Evolutionary conservation across 2,797 vertebrate species (phyloP), one percentile per base, ranked within the genome.

Genomic region (Microctenopoma stevenorrisi): DNA sequence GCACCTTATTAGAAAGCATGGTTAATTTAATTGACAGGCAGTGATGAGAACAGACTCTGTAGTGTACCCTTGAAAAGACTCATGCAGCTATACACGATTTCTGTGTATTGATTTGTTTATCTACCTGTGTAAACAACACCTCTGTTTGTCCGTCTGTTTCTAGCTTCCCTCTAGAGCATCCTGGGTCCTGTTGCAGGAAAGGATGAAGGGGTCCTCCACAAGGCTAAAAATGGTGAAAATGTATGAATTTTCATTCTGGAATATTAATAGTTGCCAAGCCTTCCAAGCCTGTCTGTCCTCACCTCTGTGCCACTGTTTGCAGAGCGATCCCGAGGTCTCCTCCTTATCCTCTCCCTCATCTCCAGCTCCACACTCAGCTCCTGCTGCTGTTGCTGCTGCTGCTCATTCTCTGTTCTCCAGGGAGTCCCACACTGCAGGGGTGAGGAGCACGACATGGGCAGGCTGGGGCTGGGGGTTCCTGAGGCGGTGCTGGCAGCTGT

Each of bases 151-250:
- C 44, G 0, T 86, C 76, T 25, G 30, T 67, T 52, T 87, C 87
- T 50, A 43, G 4, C 56, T 86, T 91, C 40, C 72, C 74, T 74
- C 48, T 84, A 7, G 68, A 67, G 72, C 86, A 89, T 88, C 91
- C 92, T 49, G 89, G 74, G 61, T 94, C 94, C 93, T 94, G 93
- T 92, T 94, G 94, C 93, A 95, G 93, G 93, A 94, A 95, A 0
- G 92, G 93, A 93, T 95, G 94, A 54, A 94, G 91, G 63, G 92
- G 77, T 83, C 76, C 89, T 48, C 83, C 89, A 65, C 89, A 85
- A 47, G 88, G 67, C 91, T 94, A 70, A 69, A 10, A 73, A 77
- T 26, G 7, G 37, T 13, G 46, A 51, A 65, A 65, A 28, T 18
- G 11, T 8, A 30, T 61, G 28, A 46, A 50, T 68, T n/a, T 5